phyloP scores from a whole-genome alignment of 2,888 invertebrate species.

The Pyrgus malvae region DNA sequence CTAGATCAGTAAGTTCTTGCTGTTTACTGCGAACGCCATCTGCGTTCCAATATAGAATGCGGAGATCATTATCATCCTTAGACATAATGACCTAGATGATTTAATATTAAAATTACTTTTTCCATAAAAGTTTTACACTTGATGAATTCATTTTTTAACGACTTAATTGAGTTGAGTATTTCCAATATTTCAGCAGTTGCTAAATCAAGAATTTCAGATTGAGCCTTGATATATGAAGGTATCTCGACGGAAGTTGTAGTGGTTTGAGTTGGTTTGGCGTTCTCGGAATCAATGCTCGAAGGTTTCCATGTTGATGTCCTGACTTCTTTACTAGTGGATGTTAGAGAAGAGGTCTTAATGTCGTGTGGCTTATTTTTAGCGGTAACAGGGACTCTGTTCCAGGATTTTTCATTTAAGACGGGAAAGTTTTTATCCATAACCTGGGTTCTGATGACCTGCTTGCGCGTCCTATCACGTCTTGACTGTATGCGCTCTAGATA shows the following conservation, averaged over 20 bases:
- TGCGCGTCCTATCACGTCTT: neutral
- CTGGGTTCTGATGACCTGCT: too few relatives aligned
- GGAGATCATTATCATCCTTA: neutral
- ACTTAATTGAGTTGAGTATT: slow-evolving; percentile 20
- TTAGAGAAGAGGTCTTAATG: neutral
- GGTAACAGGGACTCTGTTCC: neutral
- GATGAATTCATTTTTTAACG: slow-evolving; percentile 20
- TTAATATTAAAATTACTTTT: slow-evolving; percentile 24
- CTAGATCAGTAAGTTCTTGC: slow-evolving; percentile 13
- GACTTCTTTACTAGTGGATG: neutral
- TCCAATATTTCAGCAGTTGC: slow-evolving; percentile 21
- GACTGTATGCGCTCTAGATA: neutral
- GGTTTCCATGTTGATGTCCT: neutral
- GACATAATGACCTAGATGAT: slow-evolving; percentile 6
- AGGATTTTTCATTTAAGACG: neutral
- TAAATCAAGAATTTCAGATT: neutral
- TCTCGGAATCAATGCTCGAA: too few relatives aligned
- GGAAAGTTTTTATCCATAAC: neutral
- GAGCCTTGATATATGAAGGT: neutral
- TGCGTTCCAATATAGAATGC: slow-evolving; percentile 25
- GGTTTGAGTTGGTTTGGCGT: neutral
- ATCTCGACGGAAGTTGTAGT: neutral
- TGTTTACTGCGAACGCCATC: slow-evolving; percentile 21
- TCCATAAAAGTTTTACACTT: slow-evolving; percentile 11
- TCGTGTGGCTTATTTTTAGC: neutral